These are phyloP conservation scores for Temnothorax longispinosus DNA, from an alignment of 1,140 invertebrate genomes.

Conservation along the genomic window DNA sequence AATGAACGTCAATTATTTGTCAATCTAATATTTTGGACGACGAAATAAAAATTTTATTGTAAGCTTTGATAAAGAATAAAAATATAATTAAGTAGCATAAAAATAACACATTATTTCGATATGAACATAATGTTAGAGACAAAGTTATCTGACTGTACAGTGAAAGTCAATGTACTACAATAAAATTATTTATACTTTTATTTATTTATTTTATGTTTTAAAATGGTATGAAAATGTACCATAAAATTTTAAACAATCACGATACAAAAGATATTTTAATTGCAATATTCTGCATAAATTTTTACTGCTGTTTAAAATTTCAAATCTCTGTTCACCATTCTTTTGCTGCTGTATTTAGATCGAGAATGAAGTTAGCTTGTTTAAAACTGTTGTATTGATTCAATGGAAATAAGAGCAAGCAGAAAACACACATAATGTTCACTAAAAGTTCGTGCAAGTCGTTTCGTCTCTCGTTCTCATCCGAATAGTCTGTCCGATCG, in stretches of 20 bases:
- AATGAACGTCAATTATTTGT: background rate
- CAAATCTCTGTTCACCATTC: background rate
- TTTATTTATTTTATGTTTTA: too few relatives aligned
- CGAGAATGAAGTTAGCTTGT: background rate
- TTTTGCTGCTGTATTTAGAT: background rate
- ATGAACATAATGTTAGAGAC: too few relatives aligned
- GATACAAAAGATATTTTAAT: background rate
- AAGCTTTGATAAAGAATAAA: background rate
- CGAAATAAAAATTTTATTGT: background rate
- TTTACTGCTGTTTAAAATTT: background rate
- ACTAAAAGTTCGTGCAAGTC: background rate
- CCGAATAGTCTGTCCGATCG: conserved; percentile 3
- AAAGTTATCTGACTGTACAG: too few relatives aligned
- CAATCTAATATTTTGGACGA: background rate
- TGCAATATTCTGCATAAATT: background rate
- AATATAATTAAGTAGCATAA: background rate
- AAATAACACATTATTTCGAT: background rate
- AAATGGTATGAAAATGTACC: too few relatives aligned
- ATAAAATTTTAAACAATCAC: background rate
- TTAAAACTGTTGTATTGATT: background rate
- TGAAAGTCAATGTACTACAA: too few relatives aligned
- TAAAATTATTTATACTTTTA: too few relatives aligned
- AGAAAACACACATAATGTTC: background rate
- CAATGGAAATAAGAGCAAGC: background rate
- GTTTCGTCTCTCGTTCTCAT: conserved; percentile 8